Evolutionary conservation across 2,113 vertebrate genomes (phyloP).

Genomic region (Brienomyrus brachyistius): DNA sequence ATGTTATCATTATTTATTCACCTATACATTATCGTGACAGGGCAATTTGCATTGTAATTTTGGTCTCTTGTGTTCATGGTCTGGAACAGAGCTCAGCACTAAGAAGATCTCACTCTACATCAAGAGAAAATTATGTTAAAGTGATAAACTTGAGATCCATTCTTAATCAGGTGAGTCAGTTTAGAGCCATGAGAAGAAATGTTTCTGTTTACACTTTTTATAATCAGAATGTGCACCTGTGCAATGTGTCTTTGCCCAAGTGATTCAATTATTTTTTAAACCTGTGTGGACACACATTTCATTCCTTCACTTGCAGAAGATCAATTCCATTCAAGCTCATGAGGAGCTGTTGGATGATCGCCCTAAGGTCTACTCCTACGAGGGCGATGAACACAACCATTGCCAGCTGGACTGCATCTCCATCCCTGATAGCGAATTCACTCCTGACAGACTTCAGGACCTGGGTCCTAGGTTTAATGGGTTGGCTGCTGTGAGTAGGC

Average conservation of each 20-base stretch:
- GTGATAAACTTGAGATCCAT: neutral
- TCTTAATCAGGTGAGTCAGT: constrained; percentile 20
- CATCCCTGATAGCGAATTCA: constrained; percentile 40
- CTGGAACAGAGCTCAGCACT: neutral
- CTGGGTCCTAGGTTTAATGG: constrained; percentile 34
- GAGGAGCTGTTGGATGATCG: constrained; percentile 35
- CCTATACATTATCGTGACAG: neutral
- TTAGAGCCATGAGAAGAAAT: neutral
- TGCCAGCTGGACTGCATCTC: constrained; percentile 43
- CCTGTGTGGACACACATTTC: neutral
- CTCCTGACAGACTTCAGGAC: constrained; percentile 30
- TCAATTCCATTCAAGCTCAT: neutral
- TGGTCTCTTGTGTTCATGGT: neutral
- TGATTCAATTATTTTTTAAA: neutral
- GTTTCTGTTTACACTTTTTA: neutral
- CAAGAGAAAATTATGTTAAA: neutral
- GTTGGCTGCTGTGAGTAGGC: constrained; percentile 41
- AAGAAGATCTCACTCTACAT: neutral
- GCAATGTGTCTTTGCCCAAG: neutral
- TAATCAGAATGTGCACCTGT: no score
- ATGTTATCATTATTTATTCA: neutral
- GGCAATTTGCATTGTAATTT: neutral
- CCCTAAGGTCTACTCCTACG: constrained; percentile 43
- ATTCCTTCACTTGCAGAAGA: constrained; percentile 23
- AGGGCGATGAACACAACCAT: constrained; percentile 23